Evolutionary conservation across 2,113 vertebrate genomes (phyloP).

Genomic region (Alexandromys fortis): DNA sequence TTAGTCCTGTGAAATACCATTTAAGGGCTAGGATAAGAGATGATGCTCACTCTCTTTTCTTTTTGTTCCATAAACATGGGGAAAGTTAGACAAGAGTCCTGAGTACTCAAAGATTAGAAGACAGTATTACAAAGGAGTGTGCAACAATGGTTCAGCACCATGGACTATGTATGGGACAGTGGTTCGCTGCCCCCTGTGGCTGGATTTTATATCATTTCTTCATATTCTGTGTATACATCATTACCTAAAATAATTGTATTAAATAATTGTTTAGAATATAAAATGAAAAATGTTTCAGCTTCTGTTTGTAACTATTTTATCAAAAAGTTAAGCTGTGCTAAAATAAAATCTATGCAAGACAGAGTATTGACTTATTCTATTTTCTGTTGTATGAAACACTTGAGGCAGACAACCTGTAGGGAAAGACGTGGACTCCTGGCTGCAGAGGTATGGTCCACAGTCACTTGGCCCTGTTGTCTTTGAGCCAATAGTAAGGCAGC

Average conservation of each 20-base stretch:
- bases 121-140: rapidly evolving
- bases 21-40: neutral
- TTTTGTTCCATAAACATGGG: neutral
- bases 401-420: neutral
- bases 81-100: neutral
- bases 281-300: conserved; percentile 7
- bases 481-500: neutral
- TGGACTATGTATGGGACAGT: neutral
- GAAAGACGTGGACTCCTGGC: neutral
- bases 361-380: neutral
- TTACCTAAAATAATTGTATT: neutral
- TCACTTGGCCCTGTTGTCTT: neutral
- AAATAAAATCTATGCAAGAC: neutral
- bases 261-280: neutral
- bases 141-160: neutral
- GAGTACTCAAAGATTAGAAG: neutral
- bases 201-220: neutral
- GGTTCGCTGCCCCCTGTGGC: rapidly evolving
- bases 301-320: conserved; percentile 12
- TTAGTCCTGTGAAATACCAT: neutral
- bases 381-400: neutral
- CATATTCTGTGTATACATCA: neutral
- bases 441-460: neutral
- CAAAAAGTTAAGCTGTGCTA: neutral
- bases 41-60: neutral